phyloP scores from a whole-genome alignment of 1,140 invertebrate genomes.

The Zaprionus ghesquierei region DNA sequence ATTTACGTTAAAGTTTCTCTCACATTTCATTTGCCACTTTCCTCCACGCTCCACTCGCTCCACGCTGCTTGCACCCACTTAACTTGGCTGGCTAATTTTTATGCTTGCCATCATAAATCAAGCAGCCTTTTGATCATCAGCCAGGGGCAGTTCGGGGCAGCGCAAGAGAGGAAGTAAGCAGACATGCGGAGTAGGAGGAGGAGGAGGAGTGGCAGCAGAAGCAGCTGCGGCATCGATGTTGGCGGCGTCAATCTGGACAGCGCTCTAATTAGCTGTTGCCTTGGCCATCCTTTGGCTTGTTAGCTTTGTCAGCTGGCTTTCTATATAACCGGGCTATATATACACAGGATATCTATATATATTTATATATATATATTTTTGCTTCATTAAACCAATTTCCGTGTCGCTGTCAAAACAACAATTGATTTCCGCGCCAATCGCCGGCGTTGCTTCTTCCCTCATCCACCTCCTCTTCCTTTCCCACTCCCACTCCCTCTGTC shows the following conservation, averaged over 20 bases:
- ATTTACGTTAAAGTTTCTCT: slow-evolving; percentile 62
- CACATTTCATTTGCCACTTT: not conserved
- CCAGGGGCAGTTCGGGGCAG: not conserved
- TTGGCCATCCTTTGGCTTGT: slow-evolving; percentile 58
- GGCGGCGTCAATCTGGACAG: slow-evolving; percentile 60
- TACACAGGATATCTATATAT: slow-evolving; percentile 14
- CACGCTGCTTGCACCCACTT: slow-evolving; percentile 4
- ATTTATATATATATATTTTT: slow-evolving; percentile 64
- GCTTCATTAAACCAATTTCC: slow-evolving; percentile 81
- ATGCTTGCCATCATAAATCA: slow-evolving; percentile 74
- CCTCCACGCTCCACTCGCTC: not conserved
- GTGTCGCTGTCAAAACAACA: slow-evolving; percentile 81
- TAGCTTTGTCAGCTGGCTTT: slow-evolving; percentile 73
- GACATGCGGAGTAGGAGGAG: not conserved
- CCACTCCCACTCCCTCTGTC: not conserved
- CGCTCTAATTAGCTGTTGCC: slow-evolving; percentile 70
- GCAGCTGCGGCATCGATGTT: slow-evolving; percentile 15
- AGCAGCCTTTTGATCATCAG: slow-evolving; percentile 75
- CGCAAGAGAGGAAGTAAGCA: not conserved
- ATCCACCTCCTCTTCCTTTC: not conserved
- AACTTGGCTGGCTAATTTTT: slow-evolving; percentile 61
- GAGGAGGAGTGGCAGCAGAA: not conserved
- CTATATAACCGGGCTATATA: slow-evolving; percentile 8
- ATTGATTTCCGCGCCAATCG: slow-evolving; percentile 80
- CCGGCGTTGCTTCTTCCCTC: slow-evolving; percentile 34